These are phyloP conservation scores for Pandemis heparana DNA, from an alignment of 2,888 invertebrate species.

Conservation along the genomic window DNA sequence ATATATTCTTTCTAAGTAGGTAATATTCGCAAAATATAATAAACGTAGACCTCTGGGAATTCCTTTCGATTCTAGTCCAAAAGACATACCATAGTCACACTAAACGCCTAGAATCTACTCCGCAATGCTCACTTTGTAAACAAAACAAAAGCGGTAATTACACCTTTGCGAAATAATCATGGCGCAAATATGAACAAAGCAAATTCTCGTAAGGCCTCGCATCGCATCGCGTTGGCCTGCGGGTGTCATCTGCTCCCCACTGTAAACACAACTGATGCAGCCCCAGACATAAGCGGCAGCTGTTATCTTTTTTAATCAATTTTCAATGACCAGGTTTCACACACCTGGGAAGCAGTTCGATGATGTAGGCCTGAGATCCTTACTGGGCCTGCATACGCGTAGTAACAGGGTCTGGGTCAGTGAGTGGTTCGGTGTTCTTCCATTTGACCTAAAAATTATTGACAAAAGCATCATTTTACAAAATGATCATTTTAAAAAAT, in stretches of 20 bases:
- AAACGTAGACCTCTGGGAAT: background rate
- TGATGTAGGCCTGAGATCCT: too few relatives aligned
- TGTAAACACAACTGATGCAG: constrained; percentile 56
- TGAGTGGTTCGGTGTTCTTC: too few relatives aligned
- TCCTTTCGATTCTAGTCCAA: background rate
- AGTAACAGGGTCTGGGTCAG: too few relatives aligned
- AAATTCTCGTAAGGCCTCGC: constrained; percentile 28
- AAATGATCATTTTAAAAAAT: too few relatives aligned
- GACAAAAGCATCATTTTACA: too few relatives aligned
- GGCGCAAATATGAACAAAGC: constrained; percentile 37
- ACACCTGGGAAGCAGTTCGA: too few relatives aligned
- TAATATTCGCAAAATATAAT: background rate
- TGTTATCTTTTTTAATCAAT: background rate
- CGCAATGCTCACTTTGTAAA: background rate
- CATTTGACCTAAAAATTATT: too few relatives aligned
- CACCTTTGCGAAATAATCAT: constrained; percentile 33
- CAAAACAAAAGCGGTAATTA: constrained; percentile 19
- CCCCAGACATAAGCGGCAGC: constrained; percentile 46
- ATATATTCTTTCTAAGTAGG: background rate
- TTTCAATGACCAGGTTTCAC: too few relatives aligned
- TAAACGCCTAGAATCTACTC: background rate
- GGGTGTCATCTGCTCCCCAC: constrained; percentile 63
- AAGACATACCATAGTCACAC: background rate
- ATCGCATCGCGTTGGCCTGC: constrained; percentile 57
- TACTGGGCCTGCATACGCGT: too few relatives aligned